phyloP scores from a whole-genome alignment of 2,113 vertebrate genomes.

The Benitochromis conjunctus region DNA sequence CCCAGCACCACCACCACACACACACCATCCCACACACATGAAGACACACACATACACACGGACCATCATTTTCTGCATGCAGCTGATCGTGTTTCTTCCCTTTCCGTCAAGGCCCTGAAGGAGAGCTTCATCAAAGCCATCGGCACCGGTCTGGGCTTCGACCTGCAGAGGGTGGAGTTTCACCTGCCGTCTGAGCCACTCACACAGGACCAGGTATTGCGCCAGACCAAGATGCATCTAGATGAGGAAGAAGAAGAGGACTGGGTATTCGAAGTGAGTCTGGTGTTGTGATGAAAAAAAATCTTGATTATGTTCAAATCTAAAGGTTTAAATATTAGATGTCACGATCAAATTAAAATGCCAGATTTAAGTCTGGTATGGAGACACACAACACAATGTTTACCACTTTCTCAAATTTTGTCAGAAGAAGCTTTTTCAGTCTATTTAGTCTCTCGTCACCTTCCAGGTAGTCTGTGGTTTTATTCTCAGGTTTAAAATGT shows the following conservation, averaged over 20 bases:
- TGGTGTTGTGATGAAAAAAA: not conserved
- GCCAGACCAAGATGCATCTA: slow-evolving; percentile 84
- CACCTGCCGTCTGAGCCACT: slow-evolving; percentile 78
- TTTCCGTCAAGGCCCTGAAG: slow-evolving; percentile 82
- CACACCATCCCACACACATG: not conserved
- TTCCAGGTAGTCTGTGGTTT: not conserved
- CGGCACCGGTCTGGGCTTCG: slow-evolving; percentile 89
- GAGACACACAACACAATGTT: not conserved
- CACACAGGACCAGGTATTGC: slow-evolving; percentile 73
- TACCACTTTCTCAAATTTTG: not conserved
- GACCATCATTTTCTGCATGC: not conserved
- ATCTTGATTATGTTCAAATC: not conserved
- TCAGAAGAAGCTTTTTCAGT: not conserved
- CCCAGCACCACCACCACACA: not conserved
- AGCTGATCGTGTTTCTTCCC: not conserved
- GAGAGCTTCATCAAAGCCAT: slow-evolving; percentile 97
- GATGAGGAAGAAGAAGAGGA: slow-evolving; percentile 77
- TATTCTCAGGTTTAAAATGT: not conserved
- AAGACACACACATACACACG: not conserved
- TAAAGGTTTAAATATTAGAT: not conserved
- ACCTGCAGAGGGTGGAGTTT: slow-evolving; percentile 91
- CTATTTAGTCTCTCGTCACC: not conserved
- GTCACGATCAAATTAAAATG: not conserved
- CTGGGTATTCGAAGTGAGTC: slow-evolving; percentile 74
- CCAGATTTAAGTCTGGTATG: not conserved